A percentile compares a stretch with the other conserved stretches of the same genome.
These are phyloP conservation scores for Rhorus exstirpatorius DNA, from an alignment of 2,888 invertebrate genomes.

Conservation along the genomic window DNA sequence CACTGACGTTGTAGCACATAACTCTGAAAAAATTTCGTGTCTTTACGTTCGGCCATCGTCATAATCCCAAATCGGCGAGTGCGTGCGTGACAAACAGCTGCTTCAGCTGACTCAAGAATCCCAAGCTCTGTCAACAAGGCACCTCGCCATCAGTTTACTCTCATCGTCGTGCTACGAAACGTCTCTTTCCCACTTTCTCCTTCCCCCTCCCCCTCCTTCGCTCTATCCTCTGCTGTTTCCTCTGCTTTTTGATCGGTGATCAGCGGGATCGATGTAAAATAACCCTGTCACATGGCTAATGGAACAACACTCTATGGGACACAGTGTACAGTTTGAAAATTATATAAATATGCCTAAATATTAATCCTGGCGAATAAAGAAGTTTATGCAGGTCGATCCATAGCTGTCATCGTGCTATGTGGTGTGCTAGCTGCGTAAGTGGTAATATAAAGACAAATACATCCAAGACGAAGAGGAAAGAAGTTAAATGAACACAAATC, in stretches of 20 bases:
- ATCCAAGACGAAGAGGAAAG: neutral
- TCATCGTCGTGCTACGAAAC: slow-evolving; percentile 49
- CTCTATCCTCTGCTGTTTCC: slow-evolving; percentile 1
- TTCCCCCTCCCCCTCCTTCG: slow-evolving; percentile 22
- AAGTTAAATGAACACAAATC: slow-evolving; percentile 18
- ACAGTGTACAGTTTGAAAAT: slow-evolving; percentile 54
- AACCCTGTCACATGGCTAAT: slow-evolving; percentile 64
- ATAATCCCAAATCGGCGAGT: slow-evolving; percentile 32
- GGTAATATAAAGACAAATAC: slow-evolving; percentile 75
- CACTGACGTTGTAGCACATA: slow-evolving; percentile 41
- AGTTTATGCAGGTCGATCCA: slow-evolving; percentile 53
- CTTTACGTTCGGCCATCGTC: slow-evolving; percentile 49
- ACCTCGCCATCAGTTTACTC: slow-evolving; percentile 5
- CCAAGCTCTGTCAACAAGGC: slow-evolving; percentile 25
- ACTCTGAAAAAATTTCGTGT: slow-evolving; percentile 33
- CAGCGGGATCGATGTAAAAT: slow-evolving; percentile 58
- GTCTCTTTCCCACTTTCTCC: slow-evolving; percentile 12
- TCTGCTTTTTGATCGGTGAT: slow-evolving; percentile 30
- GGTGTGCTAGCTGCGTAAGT: slow-evolving; percentile 82
- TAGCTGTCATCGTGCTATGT: slow-evolving; percentile 71
- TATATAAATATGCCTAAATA: slow-evolving; percentile 19
- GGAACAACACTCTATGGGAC: slow-evolving; percentile 57
- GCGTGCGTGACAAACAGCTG: slow-evolving; percentile 62
- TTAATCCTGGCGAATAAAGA: slow-evolving; percentile 17
- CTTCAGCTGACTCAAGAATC: slow-evolving; percentile 49